A percentile compares a stretch with the other conserved stretches of the same genome.
phyloP scores from a whole-genome alignment of 1,140 invertebrate genomes.

The Stegodyphus mimosarum region DNA sequence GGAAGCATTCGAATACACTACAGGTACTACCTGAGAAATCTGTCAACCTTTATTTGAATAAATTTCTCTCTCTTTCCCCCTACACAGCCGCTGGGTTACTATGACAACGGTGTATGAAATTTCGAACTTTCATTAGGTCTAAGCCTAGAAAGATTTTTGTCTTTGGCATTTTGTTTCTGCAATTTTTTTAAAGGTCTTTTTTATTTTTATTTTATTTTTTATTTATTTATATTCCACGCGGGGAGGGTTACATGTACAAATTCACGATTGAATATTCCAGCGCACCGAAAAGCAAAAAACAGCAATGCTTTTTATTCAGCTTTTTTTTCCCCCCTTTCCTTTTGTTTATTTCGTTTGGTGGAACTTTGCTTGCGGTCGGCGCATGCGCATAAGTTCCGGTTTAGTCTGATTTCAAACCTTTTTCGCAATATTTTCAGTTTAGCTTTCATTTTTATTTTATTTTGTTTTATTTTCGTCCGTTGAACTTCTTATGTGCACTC shows the following conservation, averaged over 20 bases:
- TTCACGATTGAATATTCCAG: constrained; percentile 42
- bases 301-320: too few species aligned
- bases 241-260: constrained; percentile 19
- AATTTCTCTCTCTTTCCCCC: constrained; percentile 4
- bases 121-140: constrained; percentile 44
- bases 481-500: too few species aligned
- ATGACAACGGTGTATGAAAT: constrained; percentile 43
- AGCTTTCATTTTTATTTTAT: too few species aligned
- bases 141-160: constrained; percentile 28
- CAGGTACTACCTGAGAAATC: not conserved
- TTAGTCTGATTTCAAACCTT: too few species aligned
- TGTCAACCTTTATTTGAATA: constrained; percentile 48
- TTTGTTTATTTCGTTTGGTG: too few species aligned
- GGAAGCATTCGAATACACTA: constrained; percentile 20
- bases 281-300: not conserved
- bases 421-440: too few species aligned
- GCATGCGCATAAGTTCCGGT: too few species aligned
- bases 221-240: not conserved
- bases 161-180: not conserved
- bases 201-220: constrained; percentile 6
- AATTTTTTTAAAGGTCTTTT: not conserved
- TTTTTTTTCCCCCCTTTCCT: too few species aligned
- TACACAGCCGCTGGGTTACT: constrained; percentile 2
- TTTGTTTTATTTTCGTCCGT: too few species aligned
- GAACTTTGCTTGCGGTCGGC: too few species aligned